A percentile compares a stretch with the other conserved stretches of the same genome.
Evolutionary conservation across 2,888 invertebrate species (phyloP).

Genomic region (Netelia virgata): DNA sequence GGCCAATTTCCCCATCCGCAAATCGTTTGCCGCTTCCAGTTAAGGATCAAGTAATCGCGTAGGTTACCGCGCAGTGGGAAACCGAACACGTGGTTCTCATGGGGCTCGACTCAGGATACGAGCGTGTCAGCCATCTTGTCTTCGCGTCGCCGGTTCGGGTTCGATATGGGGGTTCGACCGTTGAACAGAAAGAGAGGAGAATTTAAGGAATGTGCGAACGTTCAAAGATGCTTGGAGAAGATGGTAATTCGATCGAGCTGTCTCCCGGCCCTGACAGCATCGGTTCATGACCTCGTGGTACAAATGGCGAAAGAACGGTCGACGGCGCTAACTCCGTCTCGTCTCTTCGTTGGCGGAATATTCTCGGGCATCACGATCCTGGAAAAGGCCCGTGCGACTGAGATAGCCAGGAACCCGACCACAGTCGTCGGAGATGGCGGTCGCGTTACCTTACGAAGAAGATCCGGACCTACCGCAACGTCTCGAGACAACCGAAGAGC

Average conservation of each 20-base stretch:
- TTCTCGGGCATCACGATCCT: background rate
- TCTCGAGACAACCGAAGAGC: slow-evolving; percentile 75
- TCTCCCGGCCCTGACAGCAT: background rate
- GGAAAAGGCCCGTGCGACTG: slow-evolving; percentile 1
- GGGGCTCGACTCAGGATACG: slow-evolving; percentile 60
- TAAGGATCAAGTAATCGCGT: slow-evolving; percentile 45
- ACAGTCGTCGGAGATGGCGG: slow-evolving; percentile 51
- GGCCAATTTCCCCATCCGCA: slow-evolving; percentile 59
- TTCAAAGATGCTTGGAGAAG: background rate
- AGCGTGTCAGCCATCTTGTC: slow-evolving; percentile 2
- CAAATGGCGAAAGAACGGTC: slow-evolving; percentile 35
- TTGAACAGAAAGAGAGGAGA: background rate
- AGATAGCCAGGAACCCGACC: slow-evolving; percentile 52
- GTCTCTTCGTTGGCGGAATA: slow-evolving; percentile 16
- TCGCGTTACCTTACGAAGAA: slow-evolving; percentile 64
- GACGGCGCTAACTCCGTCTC: background rate
- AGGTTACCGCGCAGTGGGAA: slow-evolving; percentile 76
- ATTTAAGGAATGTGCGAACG: slow-evolving; percentile 10
- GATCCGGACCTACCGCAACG: slow-evolving; percentile 81
- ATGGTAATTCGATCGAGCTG: slow-evolving; percentile 41
- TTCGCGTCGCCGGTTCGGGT: slow-evolving; percentile 16
- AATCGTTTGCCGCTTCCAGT: slow-evolving; percentile 48
- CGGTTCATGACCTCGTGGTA: slow-evolving; percentile 13
- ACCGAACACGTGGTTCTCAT: slow-evolving; percentile 79
- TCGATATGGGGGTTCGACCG: slow-evolving; percentile 17